Percentiles rank a stretch among this genome's conserved stretches.
Evolutionary conservation across 2,113 vertebrate species (phyloP).

Genomic region (Thryonomys swinderianus): DNA sequence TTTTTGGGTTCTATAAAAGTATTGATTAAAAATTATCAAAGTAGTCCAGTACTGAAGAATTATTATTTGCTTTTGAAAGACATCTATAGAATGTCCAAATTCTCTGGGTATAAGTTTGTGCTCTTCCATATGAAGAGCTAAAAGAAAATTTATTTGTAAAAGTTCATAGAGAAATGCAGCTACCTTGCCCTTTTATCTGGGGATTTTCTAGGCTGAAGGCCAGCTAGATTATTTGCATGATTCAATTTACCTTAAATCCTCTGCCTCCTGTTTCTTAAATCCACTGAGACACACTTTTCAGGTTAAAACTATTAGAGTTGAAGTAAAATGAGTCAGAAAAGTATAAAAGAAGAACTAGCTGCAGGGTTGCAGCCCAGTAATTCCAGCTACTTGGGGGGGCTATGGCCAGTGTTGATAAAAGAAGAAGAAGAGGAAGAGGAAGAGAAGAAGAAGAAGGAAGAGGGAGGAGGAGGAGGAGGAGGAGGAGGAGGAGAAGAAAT

Average conservation of each 20-base stretch:
- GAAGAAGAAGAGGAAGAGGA: too few relatives aligned
- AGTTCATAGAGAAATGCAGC: not conserved
- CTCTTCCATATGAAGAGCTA: not conserved
- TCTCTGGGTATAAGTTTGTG: not conserved
- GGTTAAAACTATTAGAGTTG: not conserved
- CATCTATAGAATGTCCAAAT: not conserved
- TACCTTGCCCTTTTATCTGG: not conserved
- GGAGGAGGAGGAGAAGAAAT: too few relatives aligned
- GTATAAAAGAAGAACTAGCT: not conserved
- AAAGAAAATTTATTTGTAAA: not conserved
- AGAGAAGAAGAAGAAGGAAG: too few relatives aligned
- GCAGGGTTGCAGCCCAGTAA: too few relatives aligned
- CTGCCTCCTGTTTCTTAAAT: not conserved
- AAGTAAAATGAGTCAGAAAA: not conserved
- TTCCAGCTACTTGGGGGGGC: not conserved
- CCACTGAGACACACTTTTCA: not conserved
- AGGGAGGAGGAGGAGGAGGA: too few relatives aligned
- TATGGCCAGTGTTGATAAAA: not conserved
- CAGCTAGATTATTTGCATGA: not conserved
- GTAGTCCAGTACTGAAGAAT: not conserved
- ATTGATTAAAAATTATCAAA: not conserved
- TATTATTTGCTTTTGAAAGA: constrained; percentile 12
- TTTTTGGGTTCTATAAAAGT: not conserved
- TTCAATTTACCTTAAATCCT: not conserved
- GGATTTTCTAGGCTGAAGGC: constrained; percentile 17